Evolutionary conservation across 1,140 invertebrate genomes (phyloP).

Genomic region (Periplaneta americana): DNA sequence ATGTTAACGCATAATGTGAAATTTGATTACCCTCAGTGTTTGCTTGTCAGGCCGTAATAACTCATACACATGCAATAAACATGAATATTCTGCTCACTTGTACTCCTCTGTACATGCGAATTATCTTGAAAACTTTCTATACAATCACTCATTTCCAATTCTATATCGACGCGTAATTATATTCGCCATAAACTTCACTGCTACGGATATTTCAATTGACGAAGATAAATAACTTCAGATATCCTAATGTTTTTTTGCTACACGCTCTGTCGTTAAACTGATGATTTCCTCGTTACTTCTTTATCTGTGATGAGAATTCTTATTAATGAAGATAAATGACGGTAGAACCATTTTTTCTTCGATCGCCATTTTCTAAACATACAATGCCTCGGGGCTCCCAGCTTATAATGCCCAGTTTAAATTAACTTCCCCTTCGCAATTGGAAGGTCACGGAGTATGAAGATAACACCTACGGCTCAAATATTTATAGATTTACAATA

Average conservation of each 20-base stretch:
- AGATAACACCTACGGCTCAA: too few relatives aligned
- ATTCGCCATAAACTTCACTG: too few relatives aligned
- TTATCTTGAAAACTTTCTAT: neutral
- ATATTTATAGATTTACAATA: too few relatives aligned
- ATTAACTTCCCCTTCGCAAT: too few relatives aligned
- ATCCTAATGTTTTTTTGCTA: neutral
- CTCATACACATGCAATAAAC: neutral
- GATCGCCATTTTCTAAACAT: neutral
- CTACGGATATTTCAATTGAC: neutral
- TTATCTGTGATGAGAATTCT: neutral
- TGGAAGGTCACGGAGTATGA: too few relatives aligned
- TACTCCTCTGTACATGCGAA: neutral
- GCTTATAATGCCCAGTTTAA: too few relatives aligned
- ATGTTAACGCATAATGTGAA: neutral
- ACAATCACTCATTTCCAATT: too few relatives aligned
- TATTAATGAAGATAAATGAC: neutral
- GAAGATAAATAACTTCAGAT: neutral
- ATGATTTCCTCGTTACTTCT: neutral
- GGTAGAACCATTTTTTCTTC: neutral
- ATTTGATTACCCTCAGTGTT: neutral
- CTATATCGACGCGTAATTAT: too few relatives aligned
- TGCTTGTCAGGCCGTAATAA: neutral
- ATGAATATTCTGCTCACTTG: neutral
- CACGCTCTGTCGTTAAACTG: neutral
- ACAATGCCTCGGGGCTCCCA: too few relatives aligned